Evolutionary conservation across 2,888 invertebrate species (phyloP).

Genomic region (Rhopalosiphum nymphaeae): DNA sequence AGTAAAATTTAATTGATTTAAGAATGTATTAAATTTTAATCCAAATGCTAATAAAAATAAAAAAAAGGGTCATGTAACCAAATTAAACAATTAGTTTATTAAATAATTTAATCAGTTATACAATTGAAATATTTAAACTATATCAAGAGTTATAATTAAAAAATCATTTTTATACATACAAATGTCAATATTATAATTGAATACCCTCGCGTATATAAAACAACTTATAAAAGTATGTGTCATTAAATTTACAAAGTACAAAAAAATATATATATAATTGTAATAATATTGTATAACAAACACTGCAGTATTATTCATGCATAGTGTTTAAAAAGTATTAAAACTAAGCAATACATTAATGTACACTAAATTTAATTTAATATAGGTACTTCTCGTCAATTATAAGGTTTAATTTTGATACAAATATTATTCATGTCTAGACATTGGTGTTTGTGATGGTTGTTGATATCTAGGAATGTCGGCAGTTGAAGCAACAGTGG

Average conservation of each 20-base stretch:
- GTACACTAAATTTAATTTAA: background rate
- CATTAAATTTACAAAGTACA: constrained; percentile 23
- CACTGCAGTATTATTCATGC: background rate
- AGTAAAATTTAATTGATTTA: background rate
- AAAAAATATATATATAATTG: constrained; percentile 39
- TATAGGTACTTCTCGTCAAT: background rate
- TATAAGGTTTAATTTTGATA: background rate
- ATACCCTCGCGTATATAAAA: constrained; percentile 31
- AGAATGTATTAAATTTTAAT: background rate
- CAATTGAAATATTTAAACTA: constrained; percentile 2
- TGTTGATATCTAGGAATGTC: constrained; percentile 43
- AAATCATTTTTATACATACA: constrained; percentile 44
- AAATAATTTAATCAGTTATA: constrained; percentile 14
- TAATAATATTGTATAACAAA: constrained; percentile 38
- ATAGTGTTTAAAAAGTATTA: background rate
- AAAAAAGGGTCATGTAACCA: background rate
- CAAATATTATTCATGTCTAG: constrained; percentile 28
- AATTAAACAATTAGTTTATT: constrained; percentile 30
- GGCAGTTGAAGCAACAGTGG: background rate
- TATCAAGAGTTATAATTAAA: constrained; percentile 5
- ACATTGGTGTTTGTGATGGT: constrained; percentile 13
- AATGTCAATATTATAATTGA: constrained; percentile 28
- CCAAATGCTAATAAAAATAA: background rate
- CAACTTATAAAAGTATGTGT: constrained; percentile 21
- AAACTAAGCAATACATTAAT: background rate